Evolutionary conservation across 2,797 vertebrate genomes (phyloP).

Genomic region (Heteromormyrus szaboi): DNA sequence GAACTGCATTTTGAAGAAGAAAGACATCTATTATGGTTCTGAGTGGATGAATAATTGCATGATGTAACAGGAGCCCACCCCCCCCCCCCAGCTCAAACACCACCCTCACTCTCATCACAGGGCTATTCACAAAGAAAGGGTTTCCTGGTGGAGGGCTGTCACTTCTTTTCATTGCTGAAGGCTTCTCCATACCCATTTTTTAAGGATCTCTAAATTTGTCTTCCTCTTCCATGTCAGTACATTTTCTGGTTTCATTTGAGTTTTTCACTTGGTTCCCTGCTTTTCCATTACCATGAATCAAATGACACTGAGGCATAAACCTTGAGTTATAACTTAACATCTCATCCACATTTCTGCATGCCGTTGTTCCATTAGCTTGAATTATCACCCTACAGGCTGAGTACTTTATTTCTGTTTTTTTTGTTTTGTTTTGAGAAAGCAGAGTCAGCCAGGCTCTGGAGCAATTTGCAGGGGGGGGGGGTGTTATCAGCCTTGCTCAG

Average conservation of each 20-base stretch:
- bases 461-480: neutral
- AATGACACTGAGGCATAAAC: neutral
- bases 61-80: neutral
- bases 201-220: neutral
- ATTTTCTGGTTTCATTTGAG: neutral
- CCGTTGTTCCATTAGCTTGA: neutral
- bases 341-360: neutral
- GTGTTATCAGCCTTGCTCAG: neutral
- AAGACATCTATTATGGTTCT: constrained; percentile 28
- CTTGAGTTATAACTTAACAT: neutral
- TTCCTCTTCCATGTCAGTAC: neutral
- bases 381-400: neutral
- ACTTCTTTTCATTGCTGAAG: neutral
- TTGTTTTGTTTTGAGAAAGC: neutral
- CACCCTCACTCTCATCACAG: neutral
- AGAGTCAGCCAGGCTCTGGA: neutral
- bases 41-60: neutral
- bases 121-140: neutral
- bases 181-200: neutral
- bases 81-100: neutral
- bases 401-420: neutral
- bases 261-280: neutral
- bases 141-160: neutral
- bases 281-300: neutral
- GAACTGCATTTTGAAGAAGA: constrained; percentile 17